These are phyloP conservation scores for Takifugu flavidus DNA, from an alignment of 2,113 vertebrate genomes.

Conservation along the genomic window DNA sequence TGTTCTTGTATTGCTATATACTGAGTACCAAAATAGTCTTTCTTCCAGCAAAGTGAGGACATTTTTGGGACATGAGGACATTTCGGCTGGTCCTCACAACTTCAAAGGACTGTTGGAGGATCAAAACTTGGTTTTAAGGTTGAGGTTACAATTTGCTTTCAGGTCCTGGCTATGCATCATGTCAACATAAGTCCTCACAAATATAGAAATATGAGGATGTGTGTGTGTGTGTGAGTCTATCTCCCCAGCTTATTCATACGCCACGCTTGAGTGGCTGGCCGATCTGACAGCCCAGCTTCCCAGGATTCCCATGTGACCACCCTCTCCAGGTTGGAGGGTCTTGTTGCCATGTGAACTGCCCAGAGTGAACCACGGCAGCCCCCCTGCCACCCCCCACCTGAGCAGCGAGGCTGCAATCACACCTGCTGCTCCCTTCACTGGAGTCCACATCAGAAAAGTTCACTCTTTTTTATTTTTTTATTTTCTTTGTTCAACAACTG, in stretches of 20 bases:
- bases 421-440: constrained; percentile 35
- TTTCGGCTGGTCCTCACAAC: no score
- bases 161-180: no score
- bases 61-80: no score
- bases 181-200: no score
- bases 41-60: no score
- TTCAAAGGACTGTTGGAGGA: no score
- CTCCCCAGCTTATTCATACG: constrained; percentile 31
- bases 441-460: constrained; percentile 10
- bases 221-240: constrained; percentile 16
- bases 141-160: no score
- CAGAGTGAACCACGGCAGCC: constrained; percentile 33
- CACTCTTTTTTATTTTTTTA: not conserved
- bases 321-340: constrained; percentile 56
- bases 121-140: no score
- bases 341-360: constrained; percentile 69
- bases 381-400: constrained; percentile 1
- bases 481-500: not conserved
- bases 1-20: constrained; percentile 1
- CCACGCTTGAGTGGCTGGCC: constrained; percentile 60
- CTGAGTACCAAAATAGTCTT: no score
- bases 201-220: not conserved
- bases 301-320: constrained; percentile 51
- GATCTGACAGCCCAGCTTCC: constrained; percentile 66
- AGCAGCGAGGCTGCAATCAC: constrained; percentile 18